Conservation (phyloP, 2,888 invertebrate genomes). For the Tupiocoris notatus region DNA sequence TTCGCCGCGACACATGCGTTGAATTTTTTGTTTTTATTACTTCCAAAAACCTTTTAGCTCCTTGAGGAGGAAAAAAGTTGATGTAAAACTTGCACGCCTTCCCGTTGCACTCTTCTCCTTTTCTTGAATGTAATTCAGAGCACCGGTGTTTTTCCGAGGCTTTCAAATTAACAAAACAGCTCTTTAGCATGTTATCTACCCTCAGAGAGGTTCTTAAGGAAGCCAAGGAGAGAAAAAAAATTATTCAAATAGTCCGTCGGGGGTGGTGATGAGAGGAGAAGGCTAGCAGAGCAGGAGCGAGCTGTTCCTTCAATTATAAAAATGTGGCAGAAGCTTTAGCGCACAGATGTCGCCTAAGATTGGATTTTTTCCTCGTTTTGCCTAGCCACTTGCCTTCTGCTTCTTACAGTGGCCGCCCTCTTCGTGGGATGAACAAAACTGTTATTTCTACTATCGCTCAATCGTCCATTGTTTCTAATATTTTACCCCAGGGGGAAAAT, state of each 20-base stretch:
- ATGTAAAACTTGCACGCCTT: not conserved
- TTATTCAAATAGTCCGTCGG: conserved; percentile 34
- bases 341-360: conserved; percentile 35
- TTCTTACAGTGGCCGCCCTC: no score
- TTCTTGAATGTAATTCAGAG: conserved; percentile 23
- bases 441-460: no score
- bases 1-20: conserved; percentile 29
- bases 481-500: no score
- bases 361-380: conserved; percentile 29
- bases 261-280: conserved; percentile 13
- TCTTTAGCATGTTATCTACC: conserved; percentile 46
- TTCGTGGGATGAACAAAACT: no score
- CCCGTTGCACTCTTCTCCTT: not conserved
- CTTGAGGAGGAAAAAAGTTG: not conserved
- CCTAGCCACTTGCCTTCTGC: not conserved
- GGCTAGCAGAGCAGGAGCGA: no score
- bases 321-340: conserved; percentile 35
- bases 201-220: conserved; percentile 10
- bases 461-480: no score
- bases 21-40: not conserved
- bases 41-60: not conserved
- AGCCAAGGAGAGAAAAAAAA: conserved; percentile 17
- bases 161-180: conserved; percentile 47
- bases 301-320: conserved; percentile 36
- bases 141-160: conserved; percentile 37